Conservation (phyloP, 2,797 vertebrate genomes). For the Microctenopoma lineatum region DNA sequence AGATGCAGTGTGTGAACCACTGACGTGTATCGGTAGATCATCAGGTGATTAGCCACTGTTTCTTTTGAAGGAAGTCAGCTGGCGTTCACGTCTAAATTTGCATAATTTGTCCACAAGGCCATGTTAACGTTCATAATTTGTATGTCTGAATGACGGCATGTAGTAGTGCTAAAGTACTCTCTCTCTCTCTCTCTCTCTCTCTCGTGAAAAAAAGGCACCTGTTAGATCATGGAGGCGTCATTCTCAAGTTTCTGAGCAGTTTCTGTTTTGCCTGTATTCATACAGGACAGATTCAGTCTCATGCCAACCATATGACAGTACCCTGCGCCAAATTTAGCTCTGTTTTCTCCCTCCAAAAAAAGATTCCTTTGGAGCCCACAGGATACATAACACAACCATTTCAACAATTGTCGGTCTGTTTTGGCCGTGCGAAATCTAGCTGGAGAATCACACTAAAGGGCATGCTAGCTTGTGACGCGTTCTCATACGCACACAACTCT, state of each 20-base stretch:
- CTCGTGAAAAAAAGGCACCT: constrained; percentile 17
- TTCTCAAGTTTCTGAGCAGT: constrained; percentile 7
- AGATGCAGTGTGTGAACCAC: constrained; percentile 15
- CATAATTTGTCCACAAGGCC: constrained; percentile 38
- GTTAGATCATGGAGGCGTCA: constrained; percentile 15
- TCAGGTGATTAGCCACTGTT: constrained; percentile 18
- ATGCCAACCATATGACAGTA: constrained; percentile 54
- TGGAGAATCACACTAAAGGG: constrained; percentile 46
- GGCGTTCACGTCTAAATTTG: constrained; percentile 32
- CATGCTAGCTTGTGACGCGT: constrained; percentile 47
- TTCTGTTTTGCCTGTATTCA: constrained; percentile 1
- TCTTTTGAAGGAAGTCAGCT: constrained; percentile 38
- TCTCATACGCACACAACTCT: constrained; percentile 30
- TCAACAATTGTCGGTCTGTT: constrained; percentile 68
- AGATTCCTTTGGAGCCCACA: constrained; percentile 35
- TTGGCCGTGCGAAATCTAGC: constrained; percentile 56
- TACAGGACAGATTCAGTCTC: constrained; percentile 37
- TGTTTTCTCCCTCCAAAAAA: constrained; percentile 27
- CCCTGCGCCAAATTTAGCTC: constrained; percentile 30
- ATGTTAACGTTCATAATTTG: constrained; percentile 20
- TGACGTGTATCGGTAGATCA: constrained; percentile 3
- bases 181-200: background rate
- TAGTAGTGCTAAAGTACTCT: background rate
- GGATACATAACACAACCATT: constrained; percentile 48
- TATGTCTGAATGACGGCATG: constrained; percentile 24